A percentile compares a stretch with the other conserved stretches of the same genome.
phyloP scores from a whole-genome alignment of 1,140 invertebrate species.

The Temnothorax curvispinosus region DNA sequence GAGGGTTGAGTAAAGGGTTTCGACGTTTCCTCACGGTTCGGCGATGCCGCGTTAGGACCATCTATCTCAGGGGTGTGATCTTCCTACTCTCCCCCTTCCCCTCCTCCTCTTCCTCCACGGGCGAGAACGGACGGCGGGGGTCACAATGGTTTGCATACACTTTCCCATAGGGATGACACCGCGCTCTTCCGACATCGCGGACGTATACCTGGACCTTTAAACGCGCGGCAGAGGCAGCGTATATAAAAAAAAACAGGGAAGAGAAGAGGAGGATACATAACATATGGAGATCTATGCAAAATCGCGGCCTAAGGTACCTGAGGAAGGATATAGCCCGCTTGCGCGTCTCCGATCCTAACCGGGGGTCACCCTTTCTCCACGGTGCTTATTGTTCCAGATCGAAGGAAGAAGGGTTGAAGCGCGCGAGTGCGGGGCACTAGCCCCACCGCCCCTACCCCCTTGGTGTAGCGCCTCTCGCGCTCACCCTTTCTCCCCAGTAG shows the following conservation, averaged over 20 bases:
- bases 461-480: conserved; percentile 35
- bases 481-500: conserved; percentile 45
- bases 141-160: conserved; percentile 85
- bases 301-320: conserved; percentile 81
- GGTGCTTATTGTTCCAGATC: conserved; percentile 82
- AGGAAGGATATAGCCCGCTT: conserved; percentile 74
- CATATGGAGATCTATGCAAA: conserved; percentile 86
- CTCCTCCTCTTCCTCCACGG: background rate
- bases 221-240: conserved; percentile 62
- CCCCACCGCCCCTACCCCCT: conserved; percentile 56
- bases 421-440: conserved; percentile 56
- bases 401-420: conserved; percentile 70
- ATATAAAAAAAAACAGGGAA: conserved; percentile 18
- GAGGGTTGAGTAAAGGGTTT: conserved; percentile 60
- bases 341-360: conserved; percentile 63
- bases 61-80: conserved; percentile 82
- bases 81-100: conserved; percentile 53
- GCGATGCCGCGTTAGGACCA: conserved; percentile 62
- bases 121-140: conserved; percentile 76
- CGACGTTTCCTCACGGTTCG: conserved; percentile 66
- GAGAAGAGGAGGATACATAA: conserved; percentile 76
- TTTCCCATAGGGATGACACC: conserved; percentile 86
- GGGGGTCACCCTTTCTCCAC: conserved; percentile 71
- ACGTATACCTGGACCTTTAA: conserved; percentile 80
- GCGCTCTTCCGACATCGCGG: conserved; percentile 51